Conservation (phyloP, 2,113 vertebrate species). For the Salvelinus fontinalis region DNA sequence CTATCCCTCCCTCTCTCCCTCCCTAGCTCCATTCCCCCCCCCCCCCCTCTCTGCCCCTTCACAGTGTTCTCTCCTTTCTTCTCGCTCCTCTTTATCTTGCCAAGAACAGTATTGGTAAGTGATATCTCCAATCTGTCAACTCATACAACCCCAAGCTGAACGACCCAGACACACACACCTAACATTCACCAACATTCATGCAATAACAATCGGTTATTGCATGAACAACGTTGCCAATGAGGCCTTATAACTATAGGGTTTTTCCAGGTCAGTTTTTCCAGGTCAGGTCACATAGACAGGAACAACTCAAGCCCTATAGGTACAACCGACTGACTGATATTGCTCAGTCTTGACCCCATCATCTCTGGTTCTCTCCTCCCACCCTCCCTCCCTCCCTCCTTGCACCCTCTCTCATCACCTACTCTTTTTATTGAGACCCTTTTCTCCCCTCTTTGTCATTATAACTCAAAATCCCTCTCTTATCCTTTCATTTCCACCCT, state of each 20-base stretch:
- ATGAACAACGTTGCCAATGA: background rate
- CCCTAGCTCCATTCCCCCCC: conserved; percentile 25
- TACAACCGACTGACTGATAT: no score
- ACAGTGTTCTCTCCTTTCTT: background rate
- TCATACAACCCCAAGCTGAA: conserved; percentile 19
- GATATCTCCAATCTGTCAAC: conserved; percentile 39
- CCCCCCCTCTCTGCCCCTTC: conserved; percentile 14
- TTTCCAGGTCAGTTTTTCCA: background rate
- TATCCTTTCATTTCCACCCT: no score
- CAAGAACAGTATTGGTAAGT: conserved; percentile 30
- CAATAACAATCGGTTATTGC: background rate
- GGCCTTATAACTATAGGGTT: background rate
- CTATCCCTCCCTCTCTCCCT: conserved; percentile 29
- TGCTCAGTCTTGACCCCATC: no score
- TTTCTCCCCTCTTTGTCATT: background rate
- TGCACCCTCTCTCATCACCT: background rate
- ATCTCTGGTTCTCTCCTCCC: background rate
- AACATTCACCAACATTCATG: background rate
- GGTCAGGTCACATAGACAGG: no score
- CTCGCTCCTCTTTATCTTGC: background rate
- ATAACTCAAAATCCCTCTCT: conserved; percentile 1
- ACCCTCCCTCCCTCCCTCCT: no score
- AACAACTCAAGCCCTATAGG: no score
- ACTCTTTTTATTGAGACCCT: background rate
- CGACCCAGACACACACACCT: background rate